Percentiles rank a stretch among this genome's conserved stretches.
Conservation (phyloP, 2,888 invertebrate species). For the Cetonia aurata region DNA sequence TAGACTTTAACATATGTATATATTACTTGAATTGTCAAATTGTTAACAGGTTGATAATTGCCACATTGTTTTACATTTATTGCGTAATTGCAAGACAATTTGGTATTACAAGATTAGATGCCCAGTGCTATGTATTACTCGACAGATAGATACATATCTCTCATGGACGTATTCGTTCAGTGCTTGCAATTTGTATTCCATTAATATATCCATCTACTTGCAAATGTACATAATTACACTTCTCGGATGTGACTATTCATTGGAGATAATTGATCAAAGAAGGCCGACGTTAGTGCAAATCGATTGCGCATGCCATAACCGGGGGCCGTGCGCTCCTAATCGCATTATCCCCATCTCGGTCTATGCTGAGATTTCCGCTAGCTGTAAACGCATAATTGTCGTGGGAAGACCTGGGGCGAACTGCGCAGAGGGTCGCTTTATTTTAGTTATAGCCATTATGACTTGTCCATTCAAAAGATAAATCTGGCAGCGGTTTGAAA, state of each 20-base stretch:
- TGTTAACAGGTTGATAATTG: too few relatives aligned
- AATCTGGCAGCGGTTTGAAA: too few relatives aligned
- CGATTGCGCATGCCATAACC: constrained; percentile 22
- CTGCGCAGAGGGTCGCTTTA: not conserved
- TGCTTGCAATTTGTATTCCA: constrained; percentile 2
- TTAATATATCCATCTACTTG: constrained; percentile 15
- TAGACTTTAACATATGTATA: too few relatives aligned
- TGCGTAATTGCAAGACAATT: too few relatives aligned
- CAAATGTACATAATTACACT: constrained; percentile 10
- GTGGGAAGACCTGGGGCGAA: constrained; percentile 10
- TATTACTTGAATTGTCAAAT: too few relatives aligned
- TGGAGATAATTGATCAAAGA: constrained; percentile 42
- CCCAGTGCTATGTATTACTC: too few relatives aligned
- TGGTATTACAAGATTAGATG: too few relatives aligned
- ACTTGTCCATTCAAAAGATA: constrained; percentile 1
- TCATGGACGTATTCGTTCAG: not conserved
- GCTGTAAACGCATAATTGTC: constrained; percentile 18
- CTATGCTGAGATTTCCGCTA: constrained; percentile 5
- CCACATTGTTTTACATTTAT: too few relatives aligned
- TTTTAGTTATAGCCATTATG: not conserved
- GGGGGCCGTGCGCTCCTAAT: constrained; percentile 12
- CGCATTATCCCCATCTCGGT: constrained; percentile 12
- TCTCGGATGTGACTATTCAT: constrained; percentile 22
- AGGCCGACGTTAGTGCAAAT: constrained; percentile 23
- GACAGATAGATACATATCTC: too few relatives aligned